Evolutionary conservation across 1,140 invertebrate genomes (phyloP), one percentile per base, ranked within the genome.

Genomic region (Cotesia typhae): DNA sequence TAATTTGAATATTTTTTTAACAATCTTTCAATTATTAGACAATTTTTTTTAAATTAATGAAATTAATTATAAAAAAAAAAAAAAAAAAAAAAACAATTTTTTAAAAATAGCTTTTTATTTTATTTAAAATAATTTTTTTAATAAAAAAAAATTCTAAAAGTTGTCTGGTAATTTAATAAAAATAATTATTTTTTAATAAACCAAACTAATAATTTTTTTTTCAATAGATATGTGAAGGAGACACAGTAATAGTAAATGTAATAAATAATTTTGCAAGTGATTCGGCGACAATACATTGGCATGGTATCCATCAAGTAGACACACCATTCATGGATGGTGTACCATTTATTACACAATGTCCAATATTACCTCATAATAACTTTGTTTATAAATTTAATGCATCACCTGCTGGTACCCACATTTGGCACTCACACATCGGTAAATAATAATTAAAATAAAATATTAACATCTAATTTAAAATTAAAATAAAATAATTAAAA

Each of bases 321-420:
- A 76, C 75, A n/a, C 87, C 84, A 3, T 87, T 82, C 74, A 89
- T 89, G 88, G 90, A 91, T 79, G 89, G 90, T 1, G 75, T 77
- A 10, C 80, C 80, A 17, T 76, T 71, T 55, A 63, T 82, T 12
- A 81, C 80, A 1, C 80, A 82, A 68, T 81, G 78, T 59, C 79
- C 80, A 9, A 80, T 80, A 28, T 38, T 74, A 10, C 72, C 74
- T 7, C 74, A 74, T 17, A 78, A 77, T 67, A 66, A 60, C 12
- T 82, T 80, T 70, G 9, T 71, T 12, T 82, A 82, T 61, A 57
- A 73, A 5, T 82, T 80, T 61, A 41, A 28, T 20, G 74, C 76
- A 14, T 67, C 75, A 12, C 74, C 75, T 9, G 73, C 71, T 14
- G 81, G 81, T 14, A 79, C 78, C n/a, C 76, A 79, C 64, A 78